Evolutionary conservation across 2,797 vertebrate species (phyloP).

Genomic region (Menidia menidia): DNA sequence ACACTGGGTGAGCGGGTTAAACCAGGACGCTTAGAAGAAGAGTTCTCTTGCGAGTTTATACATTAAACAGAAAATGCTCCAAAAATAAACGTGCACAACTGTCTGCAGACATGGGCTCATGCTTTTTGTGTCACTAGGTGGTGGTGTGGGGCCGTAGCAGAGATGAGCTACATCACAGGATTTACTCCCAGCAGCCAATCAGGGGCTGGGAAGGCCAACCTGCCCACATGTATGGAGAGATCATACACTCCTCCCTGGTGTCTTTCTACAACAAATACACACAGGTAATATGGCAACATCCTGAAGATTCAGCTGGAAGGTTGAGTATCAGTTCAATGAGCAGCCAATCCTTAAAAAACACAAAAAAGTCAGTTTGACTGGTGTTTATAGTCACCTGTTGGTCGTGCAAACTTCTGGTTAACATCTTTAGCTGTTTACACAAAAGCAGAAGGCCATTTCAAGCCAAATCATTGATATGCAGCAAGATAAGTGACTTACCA

Average conservation of each 20-base stretch:
- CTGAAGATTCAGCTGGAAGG: neutral
- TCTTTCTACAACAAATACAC: conserved; percentile 76
- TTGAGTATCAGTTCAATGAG: no score
- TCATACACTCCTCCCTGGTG: conserved; percentile 84
- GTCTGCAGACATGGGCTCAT: neutral
- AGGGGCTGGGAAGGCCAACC: conserved; percentile 85
- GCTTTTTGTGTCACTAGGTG: conserved; percentile 66
- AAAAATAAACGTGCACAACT: no score
- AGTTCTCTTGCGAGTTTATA: no score
- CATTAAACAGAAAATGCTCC: no score
- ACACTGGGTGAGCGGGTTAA: neutral
- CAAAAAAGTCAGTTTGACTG: neutral
- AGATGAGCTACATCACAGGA: conserved; percentile 78
- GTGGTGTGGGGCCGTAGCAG: conserved; percentile 82
- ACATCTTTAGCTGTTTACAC: neutral
- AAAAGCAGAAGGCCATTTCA: neutral
- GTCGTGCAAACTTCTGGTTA: no score
- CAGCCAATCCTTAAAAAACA: neutral
- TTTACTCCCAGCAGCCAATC: conserved; percentile 81
- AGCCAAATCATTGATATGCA: neutral
- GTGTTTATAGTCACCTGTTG: neutral
- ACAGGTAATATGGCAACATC: conserved; percentile 68
- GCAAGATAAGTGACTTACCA: neutral
- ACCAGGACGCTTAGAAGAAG: neutral
- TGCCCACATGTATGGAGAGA: conserved; percentile 82